phyloP scores from a whole-genome alignment of 2,113 vertebrate genomes.

The Epinephelus cyanopodus region DNA sequence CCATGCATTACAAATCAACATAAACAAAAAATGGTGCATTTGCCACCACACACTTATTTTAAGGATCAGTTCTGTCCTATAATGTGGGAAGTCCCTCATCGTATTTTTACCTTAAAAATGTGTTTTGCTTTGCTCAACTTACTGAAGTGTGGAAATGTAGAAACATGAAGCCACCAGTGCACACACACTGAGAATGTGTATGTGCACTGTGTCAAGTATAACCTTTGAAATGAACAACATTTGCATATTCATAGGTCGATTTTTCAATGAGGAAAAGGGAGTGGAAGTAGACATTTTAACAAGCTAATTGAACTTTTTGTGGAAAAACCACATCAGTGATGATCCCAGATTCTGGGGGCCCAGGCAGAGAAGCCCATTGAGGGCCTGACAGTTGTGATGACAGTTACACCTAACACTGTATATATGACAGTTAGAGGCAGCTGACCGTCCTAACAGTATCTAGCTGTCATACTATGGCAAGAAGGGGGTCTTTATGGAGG shows the following conservation, averaged over 20 bases:
- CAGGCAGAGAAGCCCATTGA: too few species aligned
- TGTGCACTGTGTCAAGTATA: not conserved
- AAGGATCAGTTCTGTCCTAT: not conserved
- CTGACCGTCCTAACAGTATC: too few species aligned
- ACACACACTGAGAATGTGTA: not conserved
- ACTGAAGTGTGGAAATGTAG: not conserved
- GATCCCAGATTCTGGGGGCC: too few species aligned
- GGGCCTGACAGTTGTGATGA: too few species aligned
- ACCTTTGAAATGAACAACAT: not conserved
- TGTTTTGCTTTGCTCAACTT: not conserved
- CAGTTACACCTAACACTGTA: too few species aligned
- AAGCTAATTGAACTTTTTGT: not conserved
- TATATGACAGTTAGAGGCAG: too few species aligned
- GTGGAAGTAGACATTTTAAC: not conserved
- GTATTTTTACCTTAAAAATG: too few species aligned
- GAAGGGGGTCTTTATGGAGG: too few species aligned
- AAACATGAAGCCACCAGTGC: not conserved
- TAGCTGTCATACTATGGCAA: too few species aligned
- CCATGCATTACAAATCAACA: too few species aligned
- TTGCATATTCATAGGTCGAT: not conserved
- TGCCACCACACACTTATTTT: not conserved
- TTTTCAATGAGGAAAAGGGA: not conserved
- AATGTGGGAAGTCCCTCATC: too few species aligned
- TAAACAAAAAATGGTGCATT: not conserved
- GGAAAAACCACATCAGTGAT: not conserved